Percentiles rank a stretch among this genome's conserved stretches.
Conservation (phyloP, 2,797 vertebrate genomes). For the Rhincodon typus region DNA sequence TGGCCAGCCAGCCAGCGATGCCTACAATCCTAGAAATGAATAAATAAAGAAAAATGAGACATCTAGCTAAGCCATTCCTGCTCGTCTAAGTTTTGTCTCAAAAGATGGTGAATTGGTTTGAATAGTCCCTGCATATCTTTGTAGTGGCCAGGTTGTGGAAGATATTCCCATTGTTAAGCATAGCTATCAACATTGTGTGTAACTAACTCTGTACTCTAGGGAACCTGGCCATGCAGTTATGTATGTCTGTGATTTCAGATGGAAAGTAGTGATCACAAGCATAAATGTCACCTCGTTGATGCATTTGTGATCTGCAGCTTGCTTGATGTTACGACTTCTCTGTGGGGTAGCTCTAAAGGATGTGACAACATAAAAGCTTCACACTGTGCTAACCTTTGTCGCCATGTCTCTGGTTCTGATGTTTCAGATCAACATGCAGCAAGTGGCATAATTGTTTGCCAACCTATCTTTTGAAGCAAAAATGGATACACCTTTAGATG, state of each 20-base stretch:
- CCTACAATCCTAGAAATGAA: too few species aligned
- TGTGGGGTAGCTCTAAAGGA: not conserved
- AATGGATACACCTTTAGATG: not conserved
- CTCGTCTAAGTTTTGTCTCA: not conserved
- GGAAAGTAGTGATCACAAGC: not conserved
- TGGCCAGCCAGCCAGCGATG: too few species aligned
- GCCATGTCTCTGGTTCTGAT: not conserved
- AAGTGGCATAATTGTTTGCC: not conserved
- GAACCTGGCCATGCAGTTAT: not conserved
- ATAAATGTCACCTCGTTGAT: not conserved
- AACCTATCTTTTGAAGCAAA: not conserved
- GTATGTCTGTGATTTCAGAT: not conserved
- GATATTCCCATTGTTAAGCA: not conserved
- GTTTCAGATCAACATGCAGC: not conserved
- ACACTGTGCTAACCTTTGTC: not conserved
- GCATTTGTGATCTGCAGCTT: not conserved
- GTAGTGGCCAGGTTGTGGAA: not conserved
- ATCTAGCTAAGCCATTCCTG: not conserved
- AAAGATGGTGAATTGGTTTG: not conserved
- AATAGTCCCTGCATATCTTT: not conserved
- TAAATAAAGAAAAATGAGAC: not conserved
- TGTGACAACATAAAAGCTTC: not conserved
- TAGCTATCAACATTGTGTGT: not conserved
- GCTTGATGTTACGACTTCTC: not conserved
- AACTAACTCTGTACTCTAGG: not conserved